Base-by-base conservation (phyloP, 1,140 invertebrate genomes). In the Dendroctonus valens region DNA sequence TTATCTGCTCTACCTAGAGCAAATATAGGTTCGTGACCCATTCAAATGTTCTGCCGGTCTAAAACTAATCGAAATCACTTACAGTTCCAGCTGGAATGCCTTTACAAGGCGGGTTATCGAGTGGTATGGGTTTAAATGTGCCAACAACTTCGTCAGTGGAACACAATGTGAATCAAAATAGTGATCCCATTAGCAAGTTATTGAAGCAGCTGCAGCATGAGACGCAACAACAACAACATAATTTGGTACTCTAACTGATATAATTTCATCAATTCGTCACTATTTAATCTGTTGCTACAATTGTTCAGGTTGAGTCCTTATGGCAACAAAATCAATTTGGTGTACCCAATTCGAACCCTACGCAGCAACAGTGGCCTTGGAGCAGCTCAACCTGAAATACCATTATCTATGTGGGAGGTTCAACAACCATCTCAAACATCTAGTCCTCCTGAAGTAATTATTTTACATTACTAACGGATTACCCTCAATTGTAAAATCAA, bases 101-200 rank as follows among this genome's bases (percentile, higher is more conserved):
- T 9, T 65, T 67, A 11, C 65, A 41, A 63, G 61, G 15, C 59
- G 55, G 46, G 14, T 60, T 61, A 59, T 42, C 49, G 9, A 53
- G 50, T 54, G 62, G 62, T 44, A 48, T 65, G 52, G 65, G 60
- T 37, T 59, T 71, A 53, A 70, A 67, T 54, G 54, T 69, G 26
- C 66, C 65, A 14, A 49, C 68, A 57, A 66, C 72, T 8, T 70
- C 57, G 14, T 58, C 65, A 5, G 68, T 74, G 5, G 72, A 76
- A 58, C 73, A 69, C 11, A 42, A 68, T 5, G 52, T 70, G 1
- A 49, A 72, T 15, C 77, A 77, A 55, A 78, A 82, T 42, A 79
- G 80, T 44, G 79, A 84, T 76, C 80, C 82, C 0, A 82, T 85
- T 51, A 81, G 81, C 68, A 81, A 78, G 68, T 74, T 83, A 59